Evolutionary conservation across 2,797 vertebrate genomes (phyloP).

Genomic region (Anisognathus igniventris): DNA sequence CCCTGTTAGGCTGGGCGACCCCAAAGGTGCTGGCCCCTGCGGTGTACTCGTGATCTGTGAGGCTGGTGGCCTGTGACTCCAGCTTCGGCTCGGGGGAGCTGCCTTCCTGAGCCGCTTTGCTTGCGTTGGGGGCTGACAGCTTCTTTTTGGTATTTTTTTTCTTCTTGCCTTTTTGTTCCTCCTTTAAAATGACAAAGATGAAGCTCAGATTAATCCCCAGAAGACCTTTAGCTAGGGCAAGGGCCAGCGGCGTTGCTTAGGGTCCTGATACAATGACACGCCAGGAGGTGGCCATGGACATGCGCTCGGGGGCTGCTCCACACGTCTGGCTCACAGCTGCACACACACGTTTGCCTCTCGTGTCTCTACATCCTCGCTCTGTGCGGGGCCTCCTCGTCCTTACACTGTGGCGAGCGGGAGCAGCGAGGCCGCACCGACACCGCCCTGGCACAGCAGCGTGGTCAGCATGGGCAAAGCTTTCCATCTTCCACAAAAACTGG

Average conservation of each 20-base stretch:
- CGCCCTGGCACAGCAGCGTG: neutral
- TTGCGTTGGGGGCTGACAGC: constrained; percentile 73
- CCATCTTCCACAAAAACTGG: constrained; percentile 16
- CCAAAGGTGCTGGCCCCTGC: constrained; percentile 77
- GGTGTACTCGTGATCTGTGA: constrained; percentile 90
- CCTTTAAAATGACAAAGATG: constrained; percentile 79
- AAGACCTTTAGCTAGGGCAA: constrained; percentile 39
- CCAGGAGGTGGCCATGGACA: neutral
- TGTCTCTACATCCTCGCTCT: neutral
- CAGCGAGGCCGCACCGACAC: neutral
- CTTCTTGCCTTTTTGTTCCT: constrained; percentile 96
- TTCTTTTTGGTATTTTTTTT: constrained; percentile 96
- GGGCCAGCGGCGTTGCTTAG: neutral
- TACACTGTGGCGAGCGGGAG: neutral
- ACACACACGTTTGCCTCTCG: neutral
- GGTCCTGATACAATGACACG: neutral
- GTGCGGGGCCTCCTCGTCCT: neutral
- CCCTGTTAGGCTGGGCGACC: constrained; percentile 80
- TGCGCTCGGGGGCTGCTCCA: neutral
- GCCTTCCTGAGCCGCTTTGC: constrained; percentile 87
- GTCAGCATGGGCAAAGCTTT: neutral
- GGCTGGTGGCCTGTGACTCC: constrained; percentile 87
- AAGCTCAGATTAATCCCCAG: constrained; percentile 42
- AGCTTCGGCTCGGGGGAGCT: constrained; percentile 88
- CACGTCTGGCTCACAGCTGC: neutral